Conservation (phyloP, 2,797 vertebrate genomes). For the Acanthornis magna region DNA sequence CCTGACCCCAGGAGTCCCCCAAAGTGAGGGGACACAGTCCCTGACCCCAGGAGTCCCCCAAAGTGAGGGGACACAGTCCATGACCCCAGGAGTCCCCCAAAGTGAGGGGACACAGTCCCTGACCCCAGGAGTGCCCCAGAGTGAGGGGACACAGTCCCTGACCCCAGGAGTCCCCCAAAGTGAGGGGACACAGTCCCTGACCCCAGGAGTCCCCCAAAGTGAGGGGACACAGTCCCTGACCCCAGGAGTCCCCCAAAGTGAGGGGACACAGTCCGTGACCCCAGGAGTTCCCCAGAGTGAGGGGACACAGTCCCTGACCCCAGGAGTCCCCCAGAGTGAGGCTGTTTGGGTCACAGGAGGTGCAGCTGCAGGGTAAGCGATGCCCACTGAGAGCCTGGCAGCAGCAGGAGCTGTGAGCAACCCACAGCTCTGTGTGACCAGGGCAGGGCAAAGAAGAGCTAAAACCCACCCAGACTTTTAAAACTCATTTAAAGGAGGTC, state of each 20-base stretch:
- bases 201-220: not conserved
- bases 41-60: not conserved
- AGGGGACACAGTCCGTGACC: rapidly evolving
- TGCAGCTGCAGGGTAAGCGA: not conserved
- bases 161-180: not conserved
- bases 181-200: rapidly evolving
- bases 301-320: rapidly evolving
- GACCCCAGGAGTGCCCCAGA: not conserved
- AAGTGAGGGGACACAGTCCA: rapidly evolving
- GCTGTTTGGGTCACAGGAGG: not conserved
- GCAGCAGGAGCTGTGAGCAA: not conserved
- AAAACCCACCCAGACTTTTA: not conserved
- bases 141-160: rapidly evolving
- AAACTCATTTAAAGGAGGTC: not conserved
- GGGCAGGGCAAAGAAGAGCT: not conserved
- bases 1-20: not conserved
- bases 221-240: rapidly evolving
- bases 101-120: rapidly evolving
- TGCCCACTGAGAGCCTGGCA: no score
- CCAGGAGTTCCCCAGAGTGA: not conserved
- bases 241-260: not conserved
- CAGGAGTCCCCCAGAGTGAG: not conserved
- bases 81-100: not conserved
- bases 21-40: no score
- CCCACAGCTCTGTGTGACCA: no score